These are phyloP conservation scores for Acleris sparsana DNA, from an alignment of 2,888 invertebrate genomes.

Conservation along the genomic window DNA sequence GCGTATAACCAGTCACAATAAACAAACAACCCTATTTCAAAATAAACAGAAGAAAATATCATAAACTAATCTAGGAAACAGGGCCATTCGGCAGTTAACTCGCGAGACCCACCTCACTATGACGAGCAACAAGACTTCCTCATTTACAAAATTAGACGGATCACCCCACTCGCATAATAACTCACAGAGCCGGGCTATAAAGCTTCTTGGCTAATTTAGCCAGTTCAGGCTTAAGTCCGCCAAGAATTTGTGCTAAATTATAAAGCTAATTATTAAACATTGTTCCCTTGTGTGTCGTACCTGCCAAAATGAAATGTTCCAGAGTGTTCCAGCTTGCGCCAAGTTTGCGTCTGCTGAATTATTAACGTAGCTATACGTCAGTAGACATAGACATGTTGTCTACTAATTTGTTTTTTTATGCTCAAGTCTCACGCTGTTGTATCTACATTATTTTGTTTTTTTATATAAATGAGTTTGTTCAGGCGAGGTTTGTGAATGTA, in stretches of 20 bases:
- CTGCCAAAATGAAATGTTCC: constrained; percentile 66
- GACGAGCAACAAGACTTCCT: constrained; percentile 26
- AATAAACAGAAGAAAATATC: constrained; percentile 24
- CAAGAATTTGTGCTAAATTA: constrained; percentile 72
- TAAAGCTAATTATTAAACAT: constrained; percentile 76
- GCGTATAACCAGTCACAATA: too few species aligned
- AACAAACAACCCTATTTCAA: background rate
- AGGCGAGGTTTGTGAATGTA: background rate
- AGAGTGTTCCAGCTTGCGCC: constrained; percentile 48
- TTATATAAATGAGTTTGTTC: constrained; percentile 2
- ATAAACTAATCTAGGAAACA: constrained; percentile 19
- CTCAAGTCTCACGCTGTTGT: constrained; percentile 6
- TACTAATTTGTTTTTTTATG: constrained; percentile 53
- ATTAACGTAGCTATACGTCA: constrained; percentile 52
- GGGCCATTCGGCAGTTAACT: constrained; percentile 24
- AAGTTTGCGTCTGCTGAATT: constrained; percentile 47
- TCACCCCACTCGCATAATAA: constrained; percentile 30
- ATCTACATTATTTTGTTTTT: background rate
- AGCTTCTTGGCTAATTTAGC: constrained; percentile 54
- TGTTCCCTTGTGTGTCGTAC: constrained; percentile 74
- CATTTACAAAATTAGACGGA: constrained; percentile 36
- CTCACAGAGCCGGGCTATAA: constrained; percentile 27
- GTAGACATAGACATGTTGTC: constrained; percentile 40
- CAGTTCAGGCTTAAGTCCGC: constrained; percentile 65
- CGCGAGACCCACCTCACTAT: constrained; percentile 13